Evolutionary conservation across 1,140 invertebrate species (phyloP), one percentile per base, ranked within the genome.

Genomic region (Apis cerana): DNA sequence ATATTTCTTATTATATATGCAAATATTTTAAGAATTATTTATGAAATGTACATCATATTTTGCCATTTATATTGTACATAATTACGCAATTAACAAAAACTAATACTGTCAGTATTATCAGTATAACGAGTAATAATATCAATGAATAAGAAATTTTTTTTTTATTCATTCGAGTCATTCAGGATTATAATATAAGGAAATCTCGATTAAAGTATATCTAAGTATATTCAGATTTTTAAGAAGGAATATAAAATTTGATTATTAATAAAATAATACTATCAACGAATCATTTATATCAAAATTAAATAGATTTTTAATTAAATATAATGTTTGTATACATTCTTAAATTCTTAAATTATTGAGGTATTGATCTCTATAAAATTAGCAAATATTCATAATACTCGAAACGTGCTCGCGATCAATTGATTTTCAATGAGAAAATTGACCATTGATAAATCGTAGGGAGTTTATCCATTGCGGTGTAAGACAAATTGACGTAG

Each of bases 381-480:
- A 17, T n/a, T 19, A 10, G 27, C 19, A 17, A 61, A 75, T 75
- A 74, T 64, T 74, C 11, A 75, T 52, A 80, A 58, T 33, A 50
- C 15, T 23, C 11, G 56, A 13, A 17, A 48, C 52, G 52, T 56
- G 21, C 33, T 52, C 19, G 64, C 69, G 33, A 67, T 69, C 85
- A 91, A 83, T 67, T 69, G 62, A 67, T 75, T 74, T 83, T 77
- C 52, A 68, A 61, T 67, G 82, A 74, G 56, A 80, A 43, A 43
- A 74, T 74, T 61, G 48, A 50, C 13, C 64, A 17, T 54, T 80
- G 70, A 82, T 82, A 89, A 89, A 91, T 91, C 86, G 86, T 81
- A 81, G 85, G 83, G 90, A 92, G 91, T 92, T 92, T 92, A 91
- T 92, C 91, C 90, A 91, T 92, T 92, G 90, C 88, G 87, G 91